phyloP scores from a whole-genome alignment of 2,113 vertebrate species.

The Nothobranchius kuhntae region DNA sequence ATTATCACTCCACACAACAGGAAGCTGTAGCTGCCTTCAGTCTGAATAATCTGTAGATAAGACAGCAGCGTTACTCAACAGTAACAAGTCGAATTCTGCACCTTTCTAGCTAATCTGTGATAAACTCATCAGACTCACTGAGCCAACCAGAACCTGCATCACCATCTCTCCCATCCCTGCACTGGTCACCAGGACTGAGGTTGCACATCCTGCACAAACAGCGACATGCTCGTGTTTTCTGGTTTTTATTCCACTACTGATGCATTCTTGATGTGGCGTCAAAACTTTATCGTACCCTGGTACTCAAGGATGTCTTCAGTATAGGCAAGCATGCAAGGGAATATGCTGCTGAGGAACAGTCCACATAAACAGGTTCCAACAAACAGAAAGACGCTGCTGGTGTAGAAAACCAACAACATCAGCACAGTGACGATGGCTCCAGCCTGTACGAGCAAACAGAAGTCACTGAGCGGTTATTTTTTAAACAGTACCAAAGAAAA shows the following conservation, averaged over 20 bases:
- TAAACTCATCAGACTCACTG: conserved; percentile 77
- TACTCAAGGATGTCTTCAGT: conserved; percentile 94
- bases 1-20: conserved; percentile 91
- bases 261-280: background rate
- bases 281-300: conserved; percentile 74
- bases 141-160: conserved; percentile 91
- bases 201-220: conserved; percentile 87
- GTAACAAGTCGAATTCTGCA: background rate
- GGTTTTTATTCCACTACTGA: background rate
- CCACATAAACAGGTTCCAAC: conserved; percentile 89
- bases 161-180: conserved; percentile 94
- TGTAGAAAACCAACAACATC: conserved; percentile 88
- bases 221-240: background rate
- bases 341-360: conserved; percentile 95
- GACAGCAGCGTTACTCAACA: conserved; percentile 10
- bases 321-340: conserved; percentile 93
- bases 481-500: background rate
- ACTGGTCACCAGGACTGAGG: conserved; percentile 89
- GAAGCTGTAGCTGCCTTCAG: conserved; percentile 91
- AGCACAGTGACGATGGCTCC: conserved; percentile 88
- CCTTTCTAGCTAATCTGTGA: background rate
- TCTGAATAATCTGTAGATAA: conserved; percentile 86
- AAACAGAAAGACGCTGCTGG: conserved; percentile 86
- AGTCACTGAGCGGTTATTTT: background rate
- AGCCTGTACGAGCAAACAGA: conserved; percentile 72